These are phyloP conservation scores for Montipora capitata DNA, from an alignment of 92 coral and sea anemone genomes.

Conservation along the genomic window DNA sequence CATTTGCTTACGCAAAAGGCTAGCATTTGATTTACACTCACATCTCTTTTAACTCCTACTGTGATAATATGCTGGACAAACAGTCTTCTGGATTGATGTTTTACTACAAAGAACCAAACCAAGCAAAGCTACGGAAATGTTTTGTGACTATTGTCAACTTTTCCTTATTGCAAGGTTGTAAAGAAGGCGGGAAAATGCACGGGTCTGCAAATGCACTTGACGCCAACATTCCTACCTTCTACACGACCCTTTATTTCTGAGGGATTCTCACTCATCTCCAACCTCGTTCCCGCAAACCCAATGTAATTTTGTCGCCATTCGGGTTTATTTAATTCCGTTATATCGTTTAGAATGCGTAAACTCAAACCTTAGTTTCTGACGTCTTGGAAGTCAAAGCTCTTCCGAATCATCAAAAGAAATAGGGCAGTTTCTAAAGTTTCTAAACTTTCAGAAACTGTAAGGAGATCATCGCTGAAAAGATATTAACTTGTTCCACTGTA, in stretches of 20 bases:
- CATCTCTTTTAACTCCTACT: not conserved
- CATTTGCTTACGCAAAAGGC: not conserved
- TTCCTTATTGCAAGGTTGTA: not conserved
- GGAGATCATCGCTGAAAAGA: not conserved
- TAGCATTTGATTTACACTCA: not conserved
- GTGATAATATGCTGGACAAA: slow-evolving; percentile 1
- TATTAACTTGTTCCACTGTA: not conserved
- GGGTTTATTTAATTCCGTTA: slow-evolving; percentile 1
- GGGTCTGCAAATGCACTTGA: not conserved
- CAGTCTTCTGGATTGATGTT: not conserved
- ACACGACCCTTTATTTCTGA: not conserved
- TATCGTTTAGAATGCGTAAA: slow-evolving; percentile 1
- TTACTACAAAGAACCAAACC: not conserved
- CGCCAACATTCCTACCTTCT: not conserved
- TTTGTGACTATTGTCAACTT: slow-evolving; percentile 5
- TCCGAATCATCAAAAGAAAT: not conserved
- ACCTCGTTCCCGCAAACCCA: not conserved
- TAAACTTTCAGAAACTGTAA: not conserved
- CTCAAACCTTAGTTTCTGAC: not conserved
- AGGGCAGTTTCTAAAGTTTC: not conserved
- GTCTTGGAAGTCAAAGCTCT: not conserved
- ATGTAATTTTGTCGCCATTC: not conserved
- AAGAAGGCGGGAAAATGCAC: slow-evolving; percentile 1
- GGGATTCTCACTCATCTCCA: not conserved
- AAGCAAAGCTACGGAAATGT: not conserved